Percentiles rank a stretch among this genome's conserved stretches.
Conservation (phyloP, 2,113 vertebrate genomes). For the Microtus ochrogaster region DNA sequence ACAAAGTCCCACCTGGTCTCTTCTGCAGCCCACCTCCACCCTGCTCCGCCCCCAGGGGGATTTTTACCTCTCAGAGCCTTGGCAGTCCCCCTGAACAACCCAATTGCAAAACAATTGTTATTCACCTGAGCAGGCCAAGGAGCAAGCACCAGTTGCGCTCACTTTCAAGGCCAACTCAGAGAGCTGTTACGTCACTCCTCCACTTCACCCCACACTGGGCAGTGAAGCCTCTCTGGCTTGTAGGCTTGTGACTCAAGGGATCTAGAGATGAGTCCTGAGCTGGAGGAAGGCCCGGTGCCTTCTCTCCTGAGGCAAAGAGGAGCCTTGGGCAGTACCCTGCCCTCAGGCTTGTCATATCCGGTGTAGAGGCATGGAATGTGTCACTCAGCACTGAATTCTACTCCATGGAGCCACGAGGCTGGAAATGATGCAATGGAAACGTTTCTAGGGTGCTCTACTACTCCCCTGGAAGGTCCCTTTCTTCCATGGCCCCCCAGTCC, state of each 20-base stretch:
- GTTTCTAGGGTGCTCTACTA: not conserved
- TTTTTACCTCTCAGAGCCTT: not conserved
- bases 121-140: slow-evolving; percentile 53
- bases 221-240: slow-evolving; percentile 45
- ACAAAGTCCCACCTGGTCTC: not conserved
- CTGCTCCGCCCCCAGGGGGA: rapidly evolving
- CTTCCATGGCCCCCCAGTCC: not conserved
- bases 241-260: slow-evolving; percentile 54
- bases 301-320: not conserved
- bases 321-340: not conserved
- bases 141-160: slow-evolving; percentile 31
- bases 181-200: not conserved
- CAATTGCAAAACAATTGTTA: slow-evolving; percentile 55
- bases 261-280: not conserved
- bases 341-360: not conserved
- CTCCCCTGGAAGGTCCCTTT: not conserved
- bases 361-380: not conserved
- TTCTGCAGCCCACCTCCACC: not conserved
- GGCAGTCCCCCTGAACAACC: not conserved
- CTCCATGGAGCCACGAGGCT: not conserved
- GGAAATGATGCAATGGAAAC: not conserved
- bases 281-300: not conserved
- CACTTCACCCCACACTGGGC: not conserved
- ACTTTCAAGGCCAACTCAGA: slow-evolving; percentile 64
- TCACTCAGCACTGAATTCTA: not conserved